Evolutionary conservation across 2,888 invertebrate species (phyloP), one percentile per base, ranked within the genome.

Genomic region (Callinectes sapidus): DNA sequence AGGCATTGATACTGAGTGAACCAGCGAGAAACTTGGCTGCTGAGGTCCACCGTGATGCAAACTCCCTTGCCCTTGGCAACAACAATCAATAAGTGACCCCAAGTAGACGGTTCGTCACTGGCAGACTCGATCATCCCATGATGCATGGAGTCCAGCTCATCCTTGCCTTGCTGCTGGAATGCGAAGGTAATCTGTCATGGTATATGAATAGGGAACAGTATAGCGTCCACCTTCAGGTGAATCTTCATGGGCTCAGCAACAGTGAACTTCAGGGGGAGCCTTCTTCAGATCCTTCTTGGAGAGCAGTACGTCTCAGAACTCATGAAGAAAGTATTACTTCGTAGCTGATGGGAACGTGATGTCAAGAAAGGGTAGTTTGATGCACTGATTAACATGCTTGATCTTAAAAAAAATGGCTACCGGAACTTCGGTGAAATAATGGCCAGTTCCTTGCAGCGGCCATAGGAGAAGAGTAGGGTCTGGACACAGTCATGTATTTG

Each of bases 111-210:
- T 23, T 86, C 90, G 28, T 92, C 92, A 28, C 93, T 90, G 39
- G 39, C 5, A 39, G 39, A 5, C 5, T 39, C 39, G 5, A 5
- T 39, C 2, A 39, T 39, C 5, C 39, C 5, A 3, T 39, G 39
- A 39, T 5, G 39, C 39, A 39, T 39, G 5, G 39, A 39, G 5
- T 39, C 39, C 39, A 93, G 54, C 39, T 39, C 39, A 3, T 81
- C 66, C 61, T 91, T 91, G 42, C 61, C 86, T 39, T 91, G 48
- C 8, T 86, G 28, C 28, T 81, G 39, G 87, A 91, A 92, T 28
- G 91, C 91, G n/a, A 92, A 92, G 14, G 90, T 90, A 32, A 94
- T 87, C 14, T 66, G 71, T 14, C 91, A 35, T 3, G 77, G 71
- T 23, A 87, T 86, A 32, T 91, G 32, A 32, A 91, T 48, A 48